Evolutionary conservation across 64 coral and sea anemone genomes (phyloP).

Genomic region (Montipora sp.): DNA sequence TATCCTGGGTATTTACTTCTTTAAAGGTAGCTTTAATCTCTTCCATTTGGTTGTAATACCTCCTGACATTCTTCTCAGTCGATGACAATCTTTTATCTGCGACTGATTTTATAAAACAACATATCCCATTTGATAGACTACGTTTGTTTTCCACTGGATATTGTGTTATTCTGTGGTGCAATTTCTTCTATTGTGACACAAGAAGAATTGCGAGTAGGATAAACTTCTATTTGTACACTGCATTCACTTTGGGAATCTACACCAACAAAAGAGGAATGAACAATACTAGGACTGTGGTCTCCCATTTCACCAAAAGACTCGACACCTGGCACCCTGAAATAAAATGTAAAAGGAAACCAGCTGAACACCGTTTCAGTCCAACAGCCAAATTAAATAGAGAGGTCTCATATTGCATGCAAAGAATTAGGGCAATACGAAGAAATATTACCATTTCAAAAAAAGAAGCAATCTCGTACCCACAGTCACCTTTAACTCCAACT

Average conservation of each 20-base stretch:
- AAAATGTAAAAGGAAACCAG: neutral
- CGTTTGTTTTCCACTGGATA: slow-evolving; percentile 40
- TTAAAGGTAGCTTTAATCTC: slow-evolving; percentile 62
- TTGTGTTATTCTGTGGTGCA: slow-evolving; percentile 74
- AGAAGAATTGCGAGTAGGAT: slow-evolving; percentile 27
- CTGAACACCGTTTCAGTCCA: too few species aligned
- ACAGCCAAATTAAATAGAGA: too few species aligned
- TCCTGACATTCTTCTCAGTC: slow-evolving; percentile 74
- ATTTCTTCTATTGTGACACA: slow-evolving; percentile 84
- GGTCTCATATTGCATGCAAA: too few species aligned
- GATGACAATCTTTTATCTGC: neutral
- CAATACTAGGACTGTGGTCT: neutral
- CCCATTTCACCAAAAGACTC: neutral
- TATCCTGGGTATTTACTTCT: slow-evolving; percentile 9
- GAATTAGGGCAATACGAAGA: too few species aligned
- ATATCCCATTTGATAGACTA: neutral
- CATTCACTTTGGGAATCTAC: neutral
- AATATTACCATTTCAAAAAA: too few species aligned
- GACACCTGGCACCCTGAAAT: neutral
- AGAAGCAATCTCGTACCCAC: too few species aligned
- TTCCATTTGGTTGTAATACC: slow-evolving; percentile 89
- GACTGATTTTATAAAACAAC: slow-evolving; percentile 2
- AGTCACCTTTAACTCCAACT: too few species aligned
- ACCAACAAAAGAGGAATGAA: slow-evolving; percentile 1
- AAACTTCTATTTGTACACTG: neutral